phyloP scores from a whole-genome alignment of 2,888 invertebrate genomes.

The Gari tellinella region DNA sequence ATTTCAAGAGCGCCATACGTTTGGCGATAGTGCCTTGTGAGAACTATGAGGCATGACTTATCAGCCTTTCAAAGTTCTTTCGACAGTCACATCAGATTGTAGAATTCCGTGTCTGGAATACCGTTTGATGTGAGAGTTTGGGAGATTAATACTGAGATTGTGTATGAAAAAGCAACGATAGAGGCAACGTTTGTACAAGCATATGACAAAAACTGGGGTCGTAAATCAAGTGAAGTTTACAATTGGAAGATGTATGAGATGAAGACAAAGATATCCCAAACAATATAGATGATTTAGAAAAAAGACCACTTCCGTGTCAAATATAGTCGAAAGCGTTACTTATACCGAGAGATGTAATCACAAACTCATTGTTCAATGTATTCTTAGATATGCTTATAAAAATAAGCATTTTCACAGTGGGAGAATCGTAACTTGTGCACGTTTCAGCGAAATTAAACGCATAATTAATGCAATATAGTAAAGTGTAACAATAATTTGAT shows the following conservation, averaged over 20 bases:
- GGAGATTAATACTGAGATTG: not conserved
- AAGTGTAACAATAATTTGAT: no score
- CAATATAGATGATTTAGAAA: not conserved
- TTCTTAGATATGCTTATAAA: no score
- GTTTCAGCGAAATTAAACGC: no score
- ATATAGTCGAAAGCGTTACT: not conserved
- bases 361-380: no score
- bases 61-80: conserved; percentile 51
- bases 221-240: conserved; percentile 37
- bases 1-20: no score
- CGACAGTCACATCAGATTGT: conserved; percentile 53
- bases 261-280: not conserved
- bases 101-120: conserved; percentile 55
- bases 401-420: no score
- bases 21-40: not conserved
- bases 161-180: conserved; percentile 7
- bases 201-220: conserved; percentile 17
- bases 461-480: no score
- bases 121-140: conserved; percentile 57
- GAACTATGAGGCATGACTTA: conserved; percentile 50
- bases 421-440: no score
- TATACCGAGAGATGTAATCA: not conserved
- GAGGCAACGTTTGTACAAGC: not conserved
- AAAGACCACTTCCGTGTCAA: conserved; percentile 9
- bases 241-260: conserved; percentile 33